Base-by-base conservation (phyloP, 1,140 invertebrate species). In the Pseudomyrmex pallidus region DNA sequence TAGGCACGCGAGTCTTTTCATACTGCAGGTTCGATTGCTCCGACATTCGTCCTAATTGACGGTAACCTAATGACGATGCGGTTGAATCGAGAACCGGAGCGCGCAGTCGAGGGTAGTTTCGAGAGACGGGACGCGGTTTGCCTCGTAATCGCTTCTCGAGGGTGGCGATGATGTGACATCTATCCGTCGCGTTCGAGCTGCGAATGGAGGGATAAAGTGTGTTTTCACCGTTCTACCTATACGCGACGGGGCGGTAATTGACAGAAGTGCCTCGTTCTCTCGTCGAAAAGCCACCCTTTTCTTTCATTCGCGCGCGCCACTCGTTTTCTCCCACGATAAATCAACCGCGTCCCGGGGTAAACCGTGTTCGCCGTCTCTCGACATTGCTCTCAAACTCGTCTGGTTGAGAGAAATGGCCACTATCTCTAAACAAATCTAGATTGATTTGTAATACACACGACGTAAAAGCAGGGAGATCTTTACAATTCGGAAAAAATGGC, bases 151-250 rank as follows among this genome's bases (percentile, higher is more conserved):
- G 82, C 78, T 86, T 50, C 74, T 77, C 44, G 72, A 83, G 84
- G 85, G 85, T 76, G 68, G 66, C 17, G 85, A 83, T 86, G 84
- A 86, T 78, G 68, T 85, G 84, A 61, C 70, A 74, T 70, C 84
- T 63, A 82, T 66, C 84, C 78, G 57, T 83, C 84, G 76, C 54
- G 66, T 80, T 70, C 76, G 54, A 50, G 44, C 64, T 68, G 74
- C 17, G 63, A 5, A 35, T 35, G 35, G 35, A 22, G 44, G 54
- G 20, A 80, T 80, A 80, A 80, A 80, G 20, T 54, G 66, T 80
- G 76, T 80, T 80, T 80, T 80, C 76, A 25, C 54, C 76, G 54
- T 80, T 72, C 76, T 52, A 80, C 64, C 76, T 80, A 35, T 35
- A 72, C 54, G 22, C 76, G 76, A 78, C 76, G 54, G 54, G 64